phyloP scores from a whole-genome alignment of 2,797 vertebrate genomes.

The Schizothorax lantsangensis region DNA sequence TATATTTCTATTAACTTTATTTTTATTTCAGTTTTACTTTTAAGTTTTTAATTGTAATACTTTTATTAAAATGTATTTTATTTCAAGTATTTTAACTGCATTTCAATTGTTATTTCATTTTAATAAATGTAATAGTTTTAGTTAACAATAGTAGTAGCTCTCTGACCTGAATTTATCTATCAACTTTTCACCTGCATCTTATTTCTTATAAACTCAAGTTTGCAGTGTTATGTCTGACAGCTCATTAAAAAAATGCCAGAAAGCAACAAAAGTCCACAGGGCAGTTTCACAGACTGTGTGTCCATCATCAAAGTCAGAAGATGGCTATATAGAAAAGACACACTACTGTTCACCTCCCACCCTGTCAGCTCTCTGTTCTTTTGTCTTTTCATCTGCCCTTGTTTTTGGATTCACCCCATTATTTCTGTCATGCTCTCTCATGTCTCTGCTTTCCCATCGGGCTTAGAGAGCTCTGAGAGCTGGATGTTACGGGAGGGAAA shows the following conservation, averaged over 20 bases:
- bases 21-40: neutral
- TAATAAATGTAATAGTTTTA: neutral
- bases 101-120: no score
- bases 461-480: neutral
- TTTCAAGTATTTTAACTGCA: neutral
- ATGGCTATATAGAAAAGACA: slow-evolving; percentile 8
- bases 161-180: neutral
- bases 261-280: slow-evolving; percentile 22
- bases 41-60: neutral
- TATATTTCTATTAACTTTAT: neutral
- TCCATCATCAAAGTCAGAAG: slow-evolving; percentile 36
- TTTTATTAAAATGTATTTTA: neutral
- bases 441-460: slow-evolving; percentile 34
- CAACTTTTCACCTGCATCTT: neutral
- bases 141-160: neutral
- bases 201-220: slow-evolving; percentile 8
- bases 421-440: slow-evolving; percentile 38
- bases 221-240: slow-evolving; percentile 15
- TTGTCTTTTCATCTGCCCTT: slow-evolving; percentile 33
- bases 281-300: slow-evolving; percentile 19
- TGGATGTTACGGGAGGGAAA: neutral
- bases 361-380: slow-evolving; percentile 36
- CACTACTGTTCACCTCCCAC: neutral
- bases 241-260: slow-evolving; percentile 36
- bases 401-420: slow-evolving; percentile 45